Evolutionary conservation across 1,140 invertebrate species (phyloP), one percentile per base, ranked within the genome.

Genomic region (Drosophila watanabei): DNA sequence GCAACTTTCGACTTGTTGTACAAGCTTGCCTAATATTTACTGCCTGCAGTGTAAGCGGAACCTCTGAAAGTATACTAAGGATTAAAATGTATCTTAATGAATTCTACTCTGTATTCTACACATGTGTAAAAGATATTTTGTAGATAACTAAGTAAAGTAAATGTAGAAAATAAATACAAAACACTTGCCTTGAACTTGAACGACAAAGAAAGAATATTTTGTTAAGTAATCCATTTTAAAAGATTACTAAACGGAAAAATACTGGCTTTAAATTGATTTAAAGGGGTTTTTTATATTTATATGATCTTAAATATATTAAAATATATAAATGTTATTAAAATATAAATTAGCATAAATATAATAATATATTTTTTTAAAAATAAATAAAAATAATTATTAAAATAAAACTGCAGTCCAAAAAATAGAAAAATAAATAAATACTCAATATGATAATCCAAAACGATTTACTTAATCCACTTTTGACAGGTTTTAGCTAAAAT

Each of bases 51-150:
- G 54, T 77, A 35, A 33, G 13, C 4, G 14, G 16, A n/a, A 35
- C 35, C 32, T 41, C 75, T 45, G 24, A 76, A 76, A 59, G 71
- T 77, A 77, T 77, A 54, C 71, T 24, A 75, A 24, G 28, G 13
- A 13, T 37, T 59, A 58, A 52, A 24, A n/a, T 49, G 14, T 32
- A 49, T 35, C 32, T n/a, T 9, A 13, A 16, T 11, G 11, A 11
- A 18, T 32, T 8, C 2, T 10, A 9, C 10, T 32, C n/a, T 18
- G 4, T 2, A 16, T 48, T 49, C 2, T 41, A 60, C 52, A 41
- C 2, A 33, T 30, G 3, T 18, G 11, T 62, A 37, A 30, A 24
- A 54, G 0, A 35, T 20, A 54, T 20, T 5, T 35, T 35, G 51
- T 35, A 54, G 0, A 18, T 1, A 33, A n/a, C 37, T 14, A 18